Base-by-base conservation (phyloP, 1,140 invertebrate species). In the Drosophila tani region DNA sequence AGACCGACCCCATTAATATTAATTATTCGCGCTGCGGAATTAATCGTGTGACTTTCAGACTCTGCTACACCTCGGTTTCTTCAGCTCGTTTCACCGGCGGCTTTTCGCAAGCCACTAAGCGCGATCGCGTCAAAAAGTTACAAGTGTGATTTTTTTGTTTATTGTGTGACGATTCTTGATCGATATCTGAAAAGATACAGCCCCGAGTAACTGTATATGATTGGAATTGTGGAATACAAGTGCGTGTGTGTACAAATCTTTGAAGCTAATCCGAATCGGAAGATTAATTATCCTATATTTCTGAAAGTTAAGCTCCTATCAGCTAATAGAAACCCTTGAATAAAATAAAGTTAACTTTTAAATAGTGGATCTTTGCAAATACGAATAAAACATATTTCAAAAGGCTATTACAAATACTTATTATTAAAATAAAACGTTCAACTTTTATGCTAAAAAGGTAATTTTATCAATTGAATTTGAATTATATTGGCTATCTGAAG, bases 141-240 rank as follows among this genome's bases (percentile, higher is more conserved):
- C 21, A 9, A 32, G 58, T 79, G 82, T 85, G 82, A 85, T 82
- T 85, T 85, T 56, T 85, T 85, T 85, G 78, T 84, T 84, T 84
- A 56, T 85, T 86, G 41, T 75, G 82, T 79, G 83, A 75, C 74
- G 81, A 77, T 63, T 50, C 49, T 38, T 29, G 14, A 64, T 66
- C 19, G 24, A 74, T 62, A 75, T 50, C 38, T 35, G 24, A 51
- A 35, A 35, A 65, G 24, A 64, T 65, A 43, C 47, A 59, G 58
- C 35, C 35, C 32, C 40, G 41, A 75, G 32, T 46, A 63, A 64
- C 27, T 49, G 47, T 32, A 73, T 32, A 60, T 51, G 19, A n/a
- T 53, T 55, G 27, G 15, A 71, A 57, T 69, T 41, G 50, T 71
- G 40, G 43, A 40, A 60, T 49, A 19, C 14, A 68, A 59, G 67